Conservation (phyloP, 2,797 vertebrate species). For the Stomatorhinus walkeri region DNA sequence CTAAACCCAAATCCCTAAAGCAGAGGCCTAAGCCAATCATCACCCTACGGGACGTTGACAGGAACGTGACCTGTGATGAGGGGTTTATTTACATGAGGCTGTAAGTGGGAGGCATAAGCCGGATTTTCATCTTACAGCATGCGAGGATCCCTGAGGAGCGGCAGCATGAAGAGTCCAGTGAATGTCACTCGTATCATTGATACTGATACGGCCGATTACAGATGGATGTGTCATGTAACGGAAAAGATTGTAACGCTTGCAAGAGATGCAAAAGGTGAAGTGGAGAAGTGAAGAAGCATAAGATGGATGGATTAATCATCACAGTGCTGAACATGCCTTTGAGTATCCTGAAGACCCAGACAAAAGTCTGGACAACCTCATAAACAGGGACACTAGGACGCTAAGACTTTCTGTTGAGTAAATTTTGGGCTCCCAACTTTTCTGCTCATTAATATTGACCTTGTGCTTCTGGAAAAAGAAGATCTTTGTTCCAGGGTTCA, state of each 20-base stretch:
- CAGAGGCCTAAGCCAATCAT: background rate
- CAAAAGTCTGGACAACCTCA: background rate
- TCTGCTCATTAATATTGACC: background rate
- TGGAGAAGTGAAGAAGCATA: background rate
- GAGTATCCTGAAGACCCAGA: background rate
- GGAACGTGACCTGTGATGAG: background rate
- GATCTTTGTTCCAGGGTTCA: background rate
- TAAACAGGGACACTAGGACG: background rate
- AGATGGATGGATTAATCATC: background rate
- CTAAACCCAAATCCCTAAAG: constrained; percentile 6
- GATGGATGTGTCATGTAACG: background rate
- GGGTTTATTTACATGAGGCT: background rate
- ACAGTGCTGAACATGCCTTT: background rate
- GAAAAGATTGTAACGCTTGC: background rate
- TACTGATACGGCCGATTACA: background rate
- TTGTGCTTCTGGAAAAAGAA: background rate
- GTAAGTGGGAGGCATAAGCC: background rate
- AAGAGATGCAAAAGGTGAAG: background rate
- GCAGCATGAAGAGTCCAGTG: background rate
- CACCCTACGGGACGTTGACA: background rate
- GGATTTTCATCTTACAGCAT: constrained; percentile 5
- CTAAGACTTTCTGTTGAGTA: background rate
- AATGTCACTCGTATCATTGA: background rate
- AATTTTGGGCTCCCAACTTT: background rate
- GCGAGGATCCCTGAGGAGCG: background rate